Conservation (phyloP, 1,140 invertebrate species). For the Zaprionus africanus region DNA sequence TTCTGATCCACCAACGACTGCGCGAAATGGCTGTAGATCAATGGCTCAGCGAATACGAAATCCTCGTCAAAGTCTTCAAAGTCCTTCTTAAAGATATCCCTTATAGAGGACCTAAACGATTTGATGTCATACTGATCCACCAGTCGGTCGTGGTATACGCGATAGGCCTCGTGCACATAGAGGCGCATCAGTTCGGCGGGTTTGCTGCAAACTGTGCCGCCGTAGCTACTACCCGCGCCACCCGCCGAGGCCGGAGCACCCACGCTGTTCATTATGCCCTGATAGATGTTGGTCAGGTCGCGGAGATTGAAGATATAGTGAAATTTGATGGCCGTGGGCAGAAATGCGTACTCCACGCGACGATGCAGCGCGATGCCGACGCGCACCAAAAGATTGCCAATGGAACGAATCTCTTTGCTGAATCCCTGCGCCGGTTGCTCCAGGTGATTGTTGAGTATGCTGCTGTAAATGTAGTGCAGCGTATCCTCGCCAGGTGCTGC, state of each 20-base stretch:
- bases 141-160: slow-evolving; percentile 96
- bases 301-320: slow-evolving; percentile 97
- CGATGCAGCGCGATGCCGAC: slow-evolving; percentile 91
- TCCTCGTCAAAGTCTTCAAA: slow-evolving; percentile 92
- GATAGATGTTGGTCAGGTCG: slow-evolving; percentile 94
- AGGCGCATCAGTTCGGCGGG: slow-evolving; percentile 91
- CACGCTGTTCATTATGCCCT: slow-evolving; percentile 86
- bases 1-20: slow-evolving; percentile 96
- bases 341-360: slow-evolving; percentile 90
- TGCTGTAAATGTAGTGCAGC: slow-evolving; percentile 93
- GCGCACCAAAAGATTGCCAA: slow-evolving; percentile 88
- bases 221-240: slow-evolving; percentile 48
- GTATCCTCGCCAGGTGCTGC: slow-evolving; percentile 92
- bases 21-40: slow-evolving; percentile 96
- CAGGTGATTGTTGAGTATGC: slow-evolving; percentile 92
- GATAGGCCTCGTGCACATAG: slow-evolving; percentile 95
- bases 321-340: slow-evolving; percentile 97
- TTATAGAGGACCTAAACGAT: slow-evolving; percentile 90
- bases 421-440: slow-evolving; percentile 89
- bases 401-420: slow-evolving; percentile 86
- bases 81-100: slow-evolving; percentile 94
- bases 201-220: slow-evolving; percentile 86
- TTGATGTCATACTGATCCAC: slow-evolving; percentile 92
- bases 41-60: slow-evolving; percentile 89
- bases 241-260: slow-evolving; percentile 76